Evolutionary conservation across 2,113 vertebrate genomes (phyloP), one percentile per base, ranked within the genome.

Genomic region (Tupaia chinensis): DNA sequence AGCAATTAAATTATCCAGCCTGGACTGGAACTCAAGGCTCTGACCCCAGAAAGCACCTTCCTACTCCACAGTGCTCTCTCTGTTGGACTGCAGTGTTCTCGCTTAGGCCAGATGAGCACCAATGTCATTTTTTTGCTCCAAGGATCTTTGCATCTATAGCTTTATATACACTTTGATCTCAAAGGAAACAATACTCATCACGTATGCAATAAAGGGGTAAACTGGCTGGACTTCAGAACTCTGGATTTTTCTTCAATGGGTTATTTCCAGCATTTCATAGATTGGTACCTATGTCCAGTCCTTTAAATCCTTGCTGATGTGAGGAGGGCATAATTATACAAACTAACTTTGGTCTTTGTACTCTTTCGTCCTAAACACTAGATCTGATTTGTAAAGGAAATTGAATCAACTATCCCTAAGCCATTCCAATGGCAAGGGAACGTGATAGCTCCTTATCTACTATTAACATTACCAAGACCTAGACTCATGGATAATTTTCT

Each of bases 381-480:
- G 63, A 58, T n/a, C 93, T 74, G 78, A 78, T 91, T 77, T 69
- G 74, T 23, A 74, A 78, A 78, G 14, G 79, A 92, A 95, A 86
- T 16, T 2, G 8, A 77, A 15, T 73, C 44, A 97, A 74, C 10
- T 53, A 95, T 32, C 32, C 1, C 29, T 53, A 72, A 73, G 20
- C 56, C 32, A 81, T 76, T 68, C 12, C 56, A 91, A 76, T 34
- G 19, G 3, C 54, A 87, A 88, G 68, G 32, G 54, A 58, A 70
- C 92, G 14, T 44, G 15, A 65, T 10, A 91, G 58, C 13, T 83
- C 60, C 20, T 54, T 82, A 78, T 65, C 63, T 32, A 29, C 16
- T 10, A 15, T 63, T 69, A 66, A 72, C 27, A 66, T 73, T 8
- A 54, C 14, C 11, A 73, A 89, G 60, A 74, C 32, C 22, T 93